phyloP scores from a whole-genome alignment of 2,113 vertebrate genomes.

The Rynchops niger region DNA sequence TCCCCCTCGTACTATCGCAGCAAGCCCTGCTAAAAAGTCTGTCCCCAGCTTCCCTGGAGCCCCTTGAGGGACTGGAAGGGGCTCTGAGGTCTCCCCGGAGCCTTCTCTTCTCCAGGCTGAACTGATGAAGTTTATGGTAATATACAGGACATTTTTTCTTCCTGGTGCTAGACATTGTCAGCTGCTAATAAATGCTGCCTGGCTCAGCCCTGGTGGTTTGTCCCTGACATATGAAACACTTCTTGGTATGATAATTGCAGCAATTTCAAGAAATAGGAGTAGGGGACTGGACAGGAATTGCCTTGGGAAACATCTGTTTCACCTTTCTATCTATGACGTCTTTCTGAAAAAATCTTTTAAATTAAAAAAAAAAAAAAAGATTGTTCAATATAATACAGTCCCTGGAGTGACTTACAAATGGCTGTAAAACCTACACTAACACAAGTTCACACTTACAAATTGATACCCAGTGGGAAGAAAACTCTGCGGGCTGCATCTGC shows the following conservation, averaged over 20 bases:
- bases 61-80: not conserved
- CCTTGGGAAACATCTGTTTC: slow-evolving; percentile 45
- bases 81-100: accelerated
- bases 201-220: not conserved
- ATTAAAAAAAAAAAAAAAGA: not conserved
- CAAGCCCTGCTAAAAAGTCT: too few relatives aligned
- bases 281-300: slow-evolving; percentile 11
- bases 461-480: not conserved
- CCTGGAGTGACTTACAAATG: not conserved
- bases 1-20: not conserved
- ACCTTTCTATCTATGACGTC: not conserved
- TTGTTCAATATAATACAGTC: not conserved
- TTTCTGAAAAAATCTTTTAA: not conserved
- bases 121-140: not conserved
- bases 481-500: accelerated
- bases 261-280: slow-evolving; percentile 28
- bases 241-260: slow-evolving; percentile 43
- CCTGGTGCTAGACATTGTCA: not conserved
- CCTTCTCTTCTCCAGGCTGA: not conserved
- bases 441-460: not conserved
- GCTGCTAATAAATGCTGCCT: not conserved
- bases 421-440: not conserved
- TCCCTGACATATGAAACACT: not conserved
- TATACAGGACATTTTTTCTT: not conserved
- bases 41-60: not conserved